Evolutionary conservation across 2,113 vertebrate species (phyloP).

Genomic region (Zosterops hypoxanthus): DNA sequence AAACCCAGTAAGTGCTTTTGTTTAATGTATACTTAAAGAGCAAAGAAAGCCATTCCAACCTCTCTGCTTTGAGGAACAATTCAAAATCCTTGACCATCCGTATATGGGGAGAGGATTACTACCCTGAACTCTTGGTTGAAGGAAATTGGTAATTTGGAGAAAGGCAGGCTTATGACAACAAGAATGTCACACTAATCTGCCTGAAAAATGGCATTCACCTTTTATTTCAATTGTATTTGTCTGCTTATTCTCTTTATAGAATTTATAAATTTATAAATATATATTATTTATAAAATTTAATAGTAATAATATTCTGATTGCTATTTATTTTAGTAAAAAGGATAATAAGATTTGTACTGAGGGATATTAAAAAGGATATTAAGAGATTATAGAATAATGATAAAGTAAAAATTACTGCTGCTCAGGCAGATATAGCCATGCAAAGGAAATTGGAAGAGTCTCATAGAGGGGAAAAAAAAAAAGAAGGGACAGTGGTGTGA

Average conservation of each 20-base stretch:
- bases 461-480: neutral
- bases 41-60: neutral
- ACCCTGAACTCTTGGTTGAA: neutral
- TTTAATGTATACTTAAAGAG: neutral
- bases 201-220: neutral
- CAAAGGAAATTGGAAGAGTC: conserved; percentile 18
- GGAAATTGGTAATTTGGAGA: neutral
- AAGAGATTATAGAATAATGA: neutral
- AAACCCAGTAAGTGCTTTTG: neutral
- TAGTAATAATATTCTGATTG: neutral
- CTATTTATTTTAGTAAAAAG: neutral
- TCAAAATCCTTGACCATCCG: neutral
- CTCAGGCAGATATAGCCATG: neutral
- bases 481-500: neutral
- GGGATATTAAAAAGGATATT: conserved; percentile 43
- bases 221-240: neutral
- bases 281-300: neutral
- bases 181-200: neutral
- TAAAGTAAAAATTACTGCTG: conserved; percentile 4
- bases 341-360: neutral
- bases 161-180: neutral
- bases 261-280: neutral
- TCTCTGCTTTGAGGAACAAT: neutral
- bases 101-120: neutral
- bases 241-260: neutral